Conservation (phyloP, 92 coral and sea anemone genomes). For the Umimayanthus kanabou region DNA sequence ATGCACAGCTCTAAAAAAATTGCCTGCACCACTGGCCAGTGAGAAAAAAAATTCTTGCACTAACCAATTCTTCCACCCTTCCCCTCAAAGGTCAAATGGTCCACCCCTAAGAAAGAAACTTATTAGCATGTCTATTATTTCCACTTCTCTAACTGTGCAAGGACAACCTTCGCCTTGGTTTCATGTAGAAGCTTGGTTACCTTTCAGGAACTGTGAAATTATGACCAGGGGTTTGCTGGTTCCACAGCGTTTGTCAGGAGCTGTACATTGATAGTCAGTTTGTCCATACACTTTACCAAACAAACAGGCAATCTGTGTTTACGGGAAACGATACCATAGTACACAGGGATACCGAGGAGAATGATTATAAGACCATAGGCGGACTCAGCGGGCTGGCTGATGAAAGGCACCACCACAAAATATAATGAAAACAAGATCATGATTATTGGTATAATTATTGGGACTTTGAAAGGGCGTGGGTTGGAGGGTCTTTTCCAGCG, state of each 20-base stretch:
- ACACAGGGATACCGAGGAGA: constrained; percentile 51
- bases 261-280: background rate
- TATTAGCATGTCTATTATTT: too few species aligned
- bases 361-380: constrained; percentile 41
- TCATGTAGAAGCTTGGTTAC: too few species aligned
- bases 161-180: too few species aligned
- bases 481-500: constrained; percentile 51
- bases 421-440: constrained; percentile 38
- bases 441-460: constrained; percentile 36
- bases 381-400: constrained; percentile 45
- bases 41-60: too few species aligned
- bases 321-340: constrained; percentile 25
- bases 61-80: too few species aligned
- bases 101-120: too few species aligned
- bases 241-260: constrained; percentile 16
- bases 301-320: background rate
- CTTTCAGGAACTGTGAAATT: too few species aligned
- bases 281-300: background rate
- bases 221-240: constrained; percentile 8
- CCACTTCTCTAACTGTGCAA: too few species aligned
- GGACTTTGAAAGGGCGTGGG: constrained; percentile 52
- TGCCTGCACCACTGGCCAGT: too few species aligned
- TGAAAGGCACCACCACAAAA: constrained; percentile 44
- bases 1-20: too few species aligned
- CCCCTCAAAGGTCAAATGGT: too few species aligned